Evolutionary conservation across 1,140 invertebrate genomes (phyloP).

Genomic region (Drosophila ficusphila): DNA sequence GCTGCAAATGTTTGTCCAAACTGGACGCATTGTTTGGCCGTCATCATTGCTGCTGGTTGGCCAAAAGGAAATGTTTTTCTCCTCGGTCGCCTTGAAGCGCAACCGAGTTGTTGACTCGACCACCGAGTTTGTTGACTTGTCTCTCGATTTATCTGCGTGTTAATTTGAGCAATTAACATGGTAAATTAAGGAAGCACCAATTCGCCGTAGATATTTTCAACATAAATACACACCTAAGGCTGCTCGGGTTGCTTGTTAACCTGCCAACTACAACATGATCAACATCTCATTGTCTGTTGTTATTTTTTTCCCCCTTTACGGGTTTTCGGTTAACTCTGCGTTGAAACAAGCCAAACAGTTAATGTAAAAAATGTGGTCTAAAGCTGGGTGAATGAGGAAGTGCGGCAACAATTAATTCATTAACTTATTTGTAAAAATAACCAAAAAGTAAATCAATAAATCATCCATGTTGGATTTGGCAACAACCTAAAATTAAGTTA

Average conservation of each 20-base stretch:
- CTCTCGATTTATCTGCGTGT: conserved; percentile 64
- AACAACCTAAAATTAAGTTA: neutral
- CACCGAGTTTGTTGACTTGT: conserved; percentile 42
- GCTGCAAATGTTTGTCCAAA: conserved; percentile 43
- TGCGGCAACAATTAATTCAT: conserved; percentile 8
- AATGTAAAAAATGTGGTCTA: conserved; percentile 6
- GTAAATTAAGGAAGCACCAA: conserved; percentile 69
- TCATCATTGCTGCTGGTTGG: neutral
- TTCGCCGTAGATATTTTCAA: conserved; percentile 41
- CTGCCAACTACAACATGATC: conserved; percentile 56
- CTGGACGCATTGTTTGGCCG: conserved; percentile 37
- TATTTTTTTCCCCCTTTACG: conserved; percentile 11
- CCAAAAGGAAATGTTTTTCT: conserved; percentile 41
- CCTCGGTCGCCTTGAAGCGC: conserved; percentile 38
- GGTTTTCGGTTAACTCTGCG: conserved; percentile 20
- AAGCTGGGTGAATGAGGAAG: conserved; percentile 22
- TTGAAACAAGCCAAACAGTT: conserved; percentile 12
- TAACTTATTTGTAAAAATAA: conserved; percentile 8
- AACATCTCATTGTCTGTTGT: conserved; percentile 45
- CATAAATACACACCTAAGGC: conserved; percentile 49
- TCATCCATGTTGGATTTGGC: conserved; percentile 5
- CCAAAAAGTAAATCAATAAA: conserved; percentile 8
- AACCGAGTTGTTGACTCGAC: conserved; percentile 43
- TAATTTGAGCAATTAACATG: conserved; percentile 68
- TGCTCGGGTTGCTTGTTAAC: conserved; percentile 44